Evolutionary conservation across 2,888 invertebrate genomes (phyloP).

Genomic region (Laspeyria flexula): DNA sequence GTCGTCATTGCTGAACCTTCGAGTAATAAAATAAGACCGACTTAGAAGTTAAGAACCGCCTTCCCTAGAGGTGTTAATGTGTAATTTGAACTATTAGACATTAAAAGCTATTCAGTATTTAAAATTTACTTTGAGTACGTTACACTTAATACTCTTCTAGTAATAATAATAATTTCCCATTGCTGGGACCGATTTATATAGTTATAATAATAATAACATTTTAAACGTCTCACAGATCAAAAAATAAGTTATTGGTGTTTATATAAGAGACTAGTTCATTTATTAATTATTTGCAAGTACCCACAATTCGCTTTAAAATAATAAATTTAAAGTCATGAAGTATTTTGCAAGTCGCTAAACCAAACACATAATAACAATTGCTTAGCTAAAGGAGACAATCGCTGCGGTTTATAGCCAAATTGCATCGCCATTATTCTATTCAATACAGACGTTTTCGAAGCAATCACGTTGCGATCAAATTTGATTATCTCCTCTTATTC

Average conservation of each 20-base stretch:
- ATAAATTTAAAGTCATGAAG: background rate
- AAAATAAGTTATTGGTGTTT: background rate
- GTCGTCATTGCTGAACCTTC: background rate
- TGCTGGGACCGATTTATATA: no score
- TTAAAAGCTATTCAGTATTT: no score
- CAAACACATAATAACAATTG: conserved; percentile 28
- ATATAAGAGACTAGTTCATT: no score
- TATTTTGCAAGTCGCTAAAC: conserved; percentile 21
- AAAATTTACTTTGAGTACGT: no score
- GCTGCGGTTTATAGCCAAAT: conserved; percentile 50
- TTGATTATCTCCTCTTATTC: conserved; percentile 34
- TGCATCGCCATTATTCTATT: conserved; percentile 71
- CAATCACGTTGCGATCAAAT: conserved; percentile 40
- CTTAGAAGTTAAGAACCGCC: background rate
- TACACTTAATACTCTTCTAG: background rate
- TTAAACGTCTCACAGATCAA: no score
- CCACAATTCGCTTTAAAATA: background rate
- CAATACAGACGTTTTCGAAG: conserved; percentile 27
- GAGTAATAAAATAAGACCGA: background rate
- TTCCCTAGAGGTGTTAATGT: background rate
- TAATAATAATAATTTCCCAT: background rate
- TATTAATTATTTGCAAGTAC: background rate
- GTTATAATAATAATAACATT: no score
- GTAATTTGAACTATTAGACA: background rate
- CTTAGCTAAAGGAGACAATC: conserved; percentile 33